These are phyloP conservation scores for Saturnia pavonia DNA, from an alignment of 2,888 invertebrate species.

Conservation along the genomic window DNA sequence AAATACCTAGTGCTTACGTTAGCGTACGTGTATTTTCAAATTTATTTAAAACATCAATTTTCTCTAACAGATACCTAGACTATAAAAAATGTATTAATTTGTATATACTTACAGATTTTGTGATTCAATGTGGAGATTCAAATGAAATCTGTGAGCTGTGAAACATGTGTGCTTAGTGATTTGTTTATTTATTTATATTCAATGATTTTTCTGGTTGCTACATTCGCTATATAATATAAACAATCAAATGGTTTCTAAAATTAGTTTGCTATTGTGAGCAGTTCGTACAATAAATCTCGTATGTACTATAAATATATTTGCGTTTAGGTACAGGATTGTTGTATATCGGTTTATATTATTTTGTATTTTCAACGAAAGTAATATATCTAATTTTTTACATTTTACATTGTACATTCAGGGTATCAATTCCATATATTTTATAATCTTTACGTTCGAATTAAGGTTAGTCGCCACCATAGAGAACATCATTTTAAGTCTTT, in stretches of 20 bases:
- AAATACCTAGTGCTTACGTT: too few species aligned
- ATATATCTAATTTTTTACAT: not conserved
- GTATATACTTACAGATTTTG: not conserved
- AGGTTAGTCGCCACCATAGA: too few species aligned
- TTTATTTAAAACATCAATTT: too few species aligned
- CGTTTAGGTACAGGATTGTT: not conserved
- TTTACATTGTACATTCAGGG: not conserved
- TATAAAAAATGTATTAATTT: not conserved
- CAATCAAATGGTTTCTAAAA: slow-evolving; percentile 10
- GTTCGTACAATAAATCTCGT: not conserved
- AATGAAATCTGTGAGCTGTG: slow-evolving; percentile 1
- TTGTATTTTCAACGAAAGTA: not conserved
- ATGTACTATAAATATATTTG: not conserved
- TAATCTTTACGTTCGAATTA: too few species aligned
- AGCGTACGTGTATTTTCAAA: too few species aligned
- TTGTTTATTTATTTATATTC: slow-evolving; percentile 16
- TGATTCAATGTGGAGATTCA: not conserved
- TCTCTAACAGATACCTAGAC: not conserved
- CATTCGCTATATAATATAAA: slow-evolving; percentile 6
- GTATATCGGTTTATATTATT: not conserved
- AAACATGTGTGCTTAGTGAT: not conserved
- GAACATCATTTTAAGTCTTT: too few species aligned
- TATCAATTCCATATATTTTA: too few species aligned
- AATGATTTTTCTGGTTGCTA: slow-evolving; percentile 8
- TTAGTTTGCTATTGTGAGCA: slow-evolving; percentile 8